Conservation (phyloP, 92 coral and sea anemone species). For the Chrysogorgia sp. region DNA sequence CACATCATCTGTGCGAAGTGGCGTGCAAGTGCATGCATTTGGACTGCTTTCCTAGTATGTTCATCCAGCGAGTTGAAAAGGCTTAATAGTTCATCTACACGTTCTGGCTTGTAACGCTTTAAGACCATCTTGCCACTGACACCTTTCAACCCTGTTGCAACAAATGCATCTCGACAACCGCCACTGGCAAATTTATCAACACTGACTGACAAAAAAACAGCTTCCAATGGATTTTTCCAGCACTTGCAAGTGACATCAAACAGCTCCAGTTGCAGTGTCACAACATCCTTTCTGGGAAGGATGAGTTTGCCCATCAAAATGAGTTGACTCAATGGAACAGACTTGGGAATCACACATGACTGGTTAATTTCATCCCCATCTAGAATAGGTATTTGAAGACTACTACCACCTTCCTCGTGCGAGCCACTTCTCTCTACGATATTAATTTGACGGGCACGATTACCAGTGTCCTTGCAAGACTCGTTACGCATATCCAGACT, state of each 20-base stretch:
- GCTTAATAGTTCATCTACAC: conserved; percentile 43
- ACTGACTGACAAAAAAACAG: conserved; percentile 47
- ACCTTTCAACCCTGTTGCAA: conserved; percentile 57
- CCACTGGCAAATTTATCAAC: conserved; percentile 62
- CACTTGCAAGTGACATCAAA: conserved; percentile 39
- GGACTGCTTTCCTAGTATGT: conserved; percentile 65
- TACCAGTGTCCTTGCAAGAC: no score
- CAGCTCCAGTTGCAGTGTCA: conserved; percentile 43
- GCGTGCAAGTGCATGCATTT: conserved; percentile 68
- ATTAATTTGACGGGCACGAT: no score
- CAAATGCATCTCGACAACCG: conserved; percentile 57
- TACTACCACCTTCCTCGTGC: no score
- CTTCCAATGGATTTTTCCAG: conserved; percentile 65
- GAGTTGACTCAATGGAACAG: conserved; percentile 65
- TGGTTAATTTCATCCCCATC: no score
- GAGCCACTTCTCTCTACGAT: no score
- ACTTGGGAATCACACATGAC: no score
- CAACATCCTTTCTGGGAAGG: conserved; percentile 54
- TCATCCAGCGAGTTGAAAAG: conserved; percentile 35
- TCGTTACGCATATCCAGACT: no score
- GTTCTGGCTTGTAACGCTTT: conserved; percentile 57
- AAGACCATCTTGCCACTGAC: conserved; percentile 57
- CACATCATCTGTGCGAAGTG: conserved; percentile 58
- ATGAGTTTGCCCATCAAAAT: conserved; percentile 58
- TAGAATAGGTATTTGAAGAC: no score